Evolutionary conservation across 2,888 invertebrate species (phyloP), one percentile per base, ranked within the genome.

Genomic region (Sinelater perroti): DNA sequence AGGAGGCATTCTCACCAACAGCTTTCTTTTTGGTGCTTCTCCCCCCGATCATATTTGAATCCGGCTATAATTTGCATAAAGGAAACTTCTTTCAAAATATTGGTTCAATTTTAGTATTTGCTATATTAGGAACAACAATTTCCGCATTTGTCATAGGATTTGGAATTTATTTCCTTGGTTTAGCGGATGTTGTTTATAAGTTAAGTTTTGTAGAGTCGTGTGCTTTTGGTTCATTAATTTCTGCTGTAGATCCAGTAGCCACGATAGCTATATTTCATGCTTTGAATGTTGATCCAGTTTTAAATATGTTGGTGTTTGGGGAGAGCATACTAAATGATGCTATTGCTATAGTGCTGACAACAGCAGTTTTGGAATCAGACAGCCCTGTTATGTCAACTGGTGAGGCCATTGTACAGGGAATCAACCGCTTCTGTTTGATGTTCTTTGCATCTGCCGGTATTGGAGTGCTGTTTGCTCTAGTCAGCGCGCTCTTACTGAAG

Each of bases 271-370:
- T 99, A 67, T 99, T 99, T 75, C 96, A 98, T 80, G 97, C 97
- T 1, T 80, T 98, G 17, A 93, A 99, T 78, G 94, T 97, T 0
- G 98, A 99, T 77, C 97, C 97, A 0, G 91, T 99, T 3, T 82
- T 99, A 0, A 98, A 99, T 81, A 99, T 99, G 98, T 89, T 99
- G 80, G 98, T 99, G 1, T 99, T 99, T 82, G 97, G 90, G 6
- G 92, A 93, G 75, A 94, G 94, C 69, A 95, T 97, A 71, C 82
- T 99, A 3, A 99, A 99, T 80, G 99, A 99, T 84, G 98, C 98
- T 20, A 95, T 99, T 58, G 92, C 98, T 17, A 99, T 99, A 80
- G 99, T 99, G 1, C 80, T 99, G 45, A 97, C 98, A 0, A 95
- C 95, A 64, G 91, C 93, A 2, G 89, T 92, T 2, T 81, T 92